Conservation (phyloP, 2,113 vertebrate species). For the Platichthys stellatus region DNA sequence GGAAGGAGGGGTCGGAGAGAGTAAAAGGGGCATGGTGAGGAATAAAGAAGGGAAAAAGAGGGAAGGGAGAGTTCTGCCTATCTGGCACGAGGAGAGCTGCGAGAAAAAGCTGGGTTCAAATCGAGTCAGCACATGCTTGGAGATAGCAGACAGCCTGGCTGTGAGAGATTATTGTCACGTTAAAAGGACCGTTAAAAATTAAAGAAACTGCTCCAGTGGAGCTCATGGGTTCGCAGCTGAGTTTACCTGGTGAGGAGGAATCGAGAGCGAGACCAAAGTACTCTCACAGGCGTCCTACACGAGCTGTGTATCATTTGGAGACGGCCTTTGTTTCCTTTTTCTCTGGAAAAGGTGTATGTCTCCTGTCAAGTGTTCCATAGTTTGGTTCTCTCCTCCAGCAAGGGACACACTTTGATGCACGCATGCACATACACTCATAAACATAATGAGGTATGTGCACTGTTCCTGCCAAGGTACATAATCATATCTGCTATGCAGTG, state of each 20-base stretch:
- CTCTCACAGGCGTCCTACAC: slow-evolving; percentile 32
- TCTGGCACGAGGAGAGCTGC: slow-evolving; percentile 9
- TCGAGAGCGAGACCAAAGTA: slow-evolving; percentile 8
- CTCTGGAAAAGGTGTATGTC: slow-evolving; percentile 66
- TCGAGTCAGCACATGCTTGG: slow-evolving; percentile 66
- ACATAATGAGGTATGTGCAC: slow-evolving; percentile 51
- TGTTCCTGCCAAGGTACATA: slow-evolving; percentile 63
- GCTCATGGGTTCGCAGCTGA: slow-evolving; percentile 51
- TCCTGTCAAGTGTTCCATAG: slow-evolving; percentile 65
- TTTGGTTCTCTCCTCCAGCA: slow-evolving; percentile 30
- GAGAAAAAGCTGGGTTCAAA: slow-evolving; percentile 41
- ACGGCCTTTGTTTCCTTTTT: slow-evolving; percentile 54
- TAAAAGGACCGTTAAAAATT: slow-evolving; percentile 57
- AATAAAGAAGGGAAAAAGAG: slow-evolving; percentile 14
- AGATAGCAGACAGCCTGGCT: slow-evolving; percentile 57
- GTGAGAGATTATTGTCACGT: slow-evolving; percentile 63
- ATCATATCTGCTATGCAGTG: slow-evolving; percentile 54
- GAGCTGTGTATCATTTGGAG: slow-evolving; percentile 52
- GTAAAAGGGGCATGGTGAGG: slow-evolving; percentile 7
- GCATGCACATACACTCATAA: slow-evolving; percentile 52
- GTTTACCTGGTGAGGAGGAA: slow-evolving; percentile 43
- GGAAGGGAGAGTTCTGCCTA: slow-evolving; percentile 8
- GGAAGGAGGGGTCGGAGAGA: slow-evolving; percentile 9
- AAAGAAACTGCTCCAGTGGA: slow-evolving; percentile 33
- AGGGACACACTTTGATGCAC: slow-evolving; percentile 55